These are phyloP conservation scores for Diploscapter pachys DNA, from an alignment of 1,140 invertebrate species.

Conservation along the genomic window DNA sequence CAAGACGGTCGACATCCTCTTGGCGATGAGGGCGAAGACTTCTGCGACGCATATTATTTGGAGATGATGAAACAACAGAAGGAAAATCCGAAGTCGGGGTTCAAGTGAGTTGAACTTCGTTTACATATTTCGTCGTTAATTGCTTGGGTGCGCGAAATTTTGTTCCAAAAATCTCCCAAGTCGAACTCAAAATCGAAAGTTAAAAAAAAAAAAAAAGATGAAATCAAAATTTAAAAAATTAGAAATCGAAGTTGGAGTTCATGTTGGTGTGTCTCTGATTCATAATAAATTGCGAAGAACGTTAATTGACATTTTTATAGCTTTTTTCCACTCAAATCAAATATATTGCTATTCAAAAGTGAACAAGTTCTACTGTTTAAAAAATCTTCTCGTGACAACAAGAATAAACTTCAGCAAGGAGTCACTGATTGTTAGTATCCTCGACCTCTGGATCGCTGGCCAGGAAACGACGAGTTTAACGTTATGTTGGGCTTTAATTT, in stretches of 20 bases:
- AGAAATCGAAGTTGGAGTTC: not conserved
- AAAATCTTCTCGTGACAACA: not conserved
- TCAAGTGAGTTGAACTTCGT: too few relatives aligned
- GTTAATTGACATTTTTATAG: not conserved
- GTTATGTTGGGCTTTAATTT: constrained; percentile 2
- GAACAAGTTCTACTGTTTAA: too few relatives aligned
- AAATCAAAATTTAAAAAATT: not conserved
- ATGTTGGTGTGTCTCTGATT: constrained; percentile 50
- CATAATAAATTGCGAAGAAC: not conserved
- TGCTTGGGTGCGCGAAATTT: too few relatives aligned
- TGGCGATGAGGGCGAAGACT: too few relatives aligned
- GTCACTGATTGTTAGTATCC: constrained; percentile 7
- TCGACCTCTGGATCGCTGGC: constrained; percentile 34
- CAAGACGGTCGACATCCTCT: too few relatives aligned
- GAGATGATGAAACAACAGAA: too few relatives aligned
- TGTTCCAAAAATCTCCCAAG: too few relatives aligned
- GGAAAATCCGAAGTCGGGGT: too few relatives aligned
- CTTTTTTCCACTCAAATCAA: not conserved
- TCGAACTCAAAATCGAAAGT: too few relatives aligned
- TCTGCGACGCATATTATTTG: too few relatives aligned
- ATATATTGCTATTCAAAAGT: not conserved
- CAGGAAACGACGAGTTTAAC: constrained; percentile 28
- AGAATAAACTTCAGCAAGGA: constrained; percentile 10
- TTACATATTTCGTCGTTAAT: too few relatives aligned
- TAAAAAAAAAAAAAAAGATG: too few relatives aligned